Percentiles rank a stretch among this genome's conserved stretches.
phyloP scores from a whole-genome alignment of 1,140 invertebrate genomes.

The Cotesia chilonis region DNA sequence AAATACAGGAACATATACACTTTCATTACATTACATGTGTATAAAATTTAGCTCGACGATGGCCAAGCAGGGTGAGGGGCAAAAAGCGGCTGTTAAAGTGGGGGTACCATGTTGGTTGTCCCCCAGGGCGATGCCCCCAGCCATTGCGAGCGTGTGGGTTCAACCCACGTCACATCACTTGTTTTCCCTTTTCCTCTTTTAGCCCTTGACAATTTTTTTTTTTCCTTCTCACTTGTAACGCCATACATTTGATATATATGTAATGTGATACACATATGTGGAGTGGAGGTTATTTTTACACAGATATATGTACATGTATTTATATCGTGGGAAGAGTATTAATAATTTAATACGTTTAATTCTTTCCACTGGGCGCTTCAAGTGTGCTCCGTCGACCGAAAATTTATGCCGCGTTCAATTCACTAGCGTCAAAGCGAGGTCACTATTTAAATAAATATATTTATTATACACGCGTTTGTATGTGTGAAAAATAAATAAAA shows the following conservation, averaged over 20 bases:
- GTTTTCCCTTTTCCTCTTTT: constrained; percentile 1
- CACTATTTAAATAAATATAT: constrained; percentile 1
- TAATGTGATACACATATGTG: not conserved
- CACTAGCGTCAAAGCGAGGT: constrained; percentile 10
- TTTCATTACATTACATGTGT: constrained; percentile 26
- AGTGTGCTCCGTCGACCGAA: not conserved
- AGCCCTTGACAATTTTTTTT: not conserved
- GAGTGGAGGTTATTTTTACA: no score
- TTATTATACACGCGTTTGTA: no score
- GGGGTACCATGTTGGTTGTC: constrained; percentile 38
- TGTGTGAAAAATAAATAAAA: no score
- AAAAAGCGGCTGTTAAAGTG: not conserved
- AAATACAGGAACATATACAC: constrained; percentile 38
- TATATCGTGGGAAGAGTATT: constrained; percentile 42
- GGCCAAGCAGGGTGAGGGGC: no score
- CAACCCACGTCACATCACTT: constrained; percentile 41
- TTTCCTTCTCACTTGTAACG: not conserved
- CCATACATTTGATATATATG: not conserved
- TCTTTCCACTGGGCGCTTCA: constrained; percentile 29
- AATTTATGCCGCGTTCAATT: constrained; percentile 16
- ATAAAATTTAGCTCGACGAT: constrained; percentile 16
- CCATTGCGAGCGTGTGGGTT: constrained; percentile 40
- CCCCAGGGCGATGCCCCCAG: constrained; percentile 53
- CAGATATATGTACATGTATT: not conserved
- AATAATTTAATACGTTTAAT: constrained; percentile 60